Evolutionary conservation across 2,888 invertebrate genomes (phyloP).

Genomic region (Hermaeophaga mercurialis): DNA sequence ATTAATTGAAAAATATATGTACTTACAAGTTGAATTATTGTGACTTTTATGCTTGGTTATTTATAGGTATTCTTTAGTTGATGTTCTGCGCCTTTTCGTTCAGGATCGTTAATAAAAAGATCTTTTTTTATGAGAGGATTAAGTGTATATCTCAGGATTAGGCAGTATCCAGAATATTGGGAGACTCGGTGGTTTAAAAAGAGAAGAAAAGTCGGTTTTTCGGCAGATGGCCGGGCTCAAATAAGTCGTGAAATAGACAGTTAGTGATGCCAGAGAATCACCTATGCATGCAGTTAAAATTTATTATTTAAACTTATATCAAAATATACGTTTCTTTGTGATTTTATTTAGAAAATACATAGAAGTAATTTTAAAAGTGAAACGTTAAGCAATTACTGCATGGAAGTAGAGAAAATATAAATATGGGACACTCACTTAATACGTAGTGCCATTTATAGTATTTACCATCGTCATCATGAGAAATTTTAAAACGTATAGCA

Average conservation of each 20-base stretch:
- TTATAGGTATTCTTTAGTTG: constrained; percentile 17
- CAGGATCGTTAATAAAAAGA: constrained; percentile 20
- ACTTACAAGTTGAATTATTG: constrained; percentile 23
- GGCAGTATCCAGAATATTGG: constrained; percentile 18
- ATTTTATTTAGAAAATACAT: no score
- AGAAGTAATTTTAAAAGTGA: no score
- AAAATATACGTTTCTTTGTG: no score
- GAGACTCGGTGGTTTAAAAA: constrained; percentile 6
- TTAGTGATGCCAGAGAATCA: no score
- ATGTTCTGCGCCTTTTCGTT: constrained; percentile 8
- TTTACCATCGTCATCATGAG: no score
- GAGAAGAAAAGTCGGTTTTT: constrained; percentile 13
- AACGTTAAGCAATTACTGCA: no score
- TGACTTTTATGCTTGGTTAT: constrained; percentile 22
- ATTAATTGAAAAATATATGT: constrained; percentile 24
- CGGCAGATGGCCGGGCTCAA: constrained; percentile 19
- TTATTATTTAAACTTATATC: no score
- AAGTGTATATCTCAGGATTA: constrained; percentile 21
- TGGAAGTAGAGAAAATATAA: no score
- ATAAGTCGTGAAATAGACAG: constrained; percentile 16
- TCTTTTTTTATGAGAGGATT: constrained; percentile 23
- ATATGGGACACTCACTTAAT: no score
- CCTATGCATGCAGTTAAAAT: no score
- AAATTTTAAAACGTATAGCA: no score
- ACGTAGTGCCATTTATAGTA: no score